A percentile compares a stretch with the other conserved stretches of the same genome.
phyloP scores from a whole-genome alignment of 2,113 vertebrate species.

The Amazona vittata region DNA sequence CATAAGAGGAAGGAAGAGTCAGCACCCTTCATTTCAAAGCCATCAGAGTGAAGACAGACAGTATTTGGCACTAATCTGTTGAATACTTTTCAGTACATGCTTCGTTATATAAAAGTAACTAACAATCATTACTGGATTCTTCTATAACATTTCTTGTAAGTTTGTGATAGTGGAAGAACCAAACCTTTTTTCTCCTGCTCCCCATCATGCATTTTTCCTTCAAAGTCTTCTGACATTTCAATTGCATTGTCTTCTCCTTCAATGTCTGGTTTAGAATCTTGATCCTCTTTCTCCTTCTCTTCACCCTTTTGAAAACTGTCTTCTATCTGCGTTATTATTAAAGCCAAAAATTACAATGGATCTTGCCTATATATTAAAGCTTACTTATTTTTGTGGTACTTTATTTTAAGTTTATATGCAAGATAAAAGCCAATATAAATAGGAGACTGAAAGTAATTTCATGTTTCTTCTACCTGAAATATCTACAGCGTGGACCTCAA shows the following conservation, averaged over 20 bases:
- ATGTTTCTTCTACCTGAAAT: not conserved
- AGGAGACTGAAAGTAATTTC: not conserved
- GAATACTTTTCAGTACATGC: not conserved
- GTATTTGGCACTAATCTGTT: not conserved
- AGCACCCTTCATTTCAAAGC: not conserved
- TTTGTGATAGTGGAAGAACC: not conserved
- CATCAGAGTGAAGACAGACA: not conserved
- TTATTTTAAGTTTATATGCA: not conserved
- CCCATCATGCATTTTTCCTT: conserved; percentile 91
- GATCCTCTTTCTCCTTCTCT: conserved; percentile 88
- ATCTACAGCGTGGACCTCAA: not conserved
- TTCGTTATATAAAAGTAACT: not conserved
- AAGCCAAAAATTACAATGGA: not conserved
- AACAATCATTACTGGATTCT: not conserved
- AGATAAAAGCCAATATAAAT: not conserved
- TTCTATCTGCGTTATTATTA: conserved; percentile 82
- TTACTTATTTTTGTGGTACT: not conserved
- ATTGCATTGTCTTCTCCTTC: conserved; percentile 93
- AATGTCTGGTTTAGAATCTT: conserved; percentile 84
- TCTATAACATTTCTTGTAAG: not conserved
- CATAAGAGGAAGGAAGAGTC: not conserved
- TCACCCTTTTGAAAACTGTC: conserved; percentile 88
- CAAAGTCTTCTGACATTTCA: conserved; percentile 98
- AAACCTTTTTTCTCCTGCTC: conserved; percentile 86
- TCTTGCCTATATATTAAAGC: not conserved